Base-by-base conservation (phyloP, 2,113 vertebrate species). In the Lathamus discolor region DNA sequence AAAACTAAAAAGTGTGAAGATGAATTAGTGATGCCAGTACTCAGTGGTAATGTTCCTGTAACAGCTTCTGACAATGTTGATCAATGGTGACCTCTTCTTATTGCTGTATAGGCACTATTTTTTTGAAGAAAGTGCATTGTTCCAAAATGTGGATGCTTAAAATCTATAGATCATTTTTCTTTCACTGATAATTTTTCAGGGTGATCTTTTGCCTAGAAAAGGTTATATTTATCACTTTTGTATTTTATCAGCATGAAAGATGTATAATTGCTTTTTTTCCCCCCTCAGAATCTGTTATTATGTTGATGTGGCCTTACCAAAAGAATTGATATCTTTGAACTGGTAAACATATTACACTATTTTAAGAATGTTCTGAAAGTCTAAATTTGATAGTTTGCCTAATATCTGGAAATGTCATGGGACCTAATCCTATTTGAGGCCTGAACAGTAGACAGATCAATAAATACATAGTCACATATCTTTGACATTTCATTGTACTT, bases 331-430 rank as follows among this genome's bases (percentile, higher is more conserved):
- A 46, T 78, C 43, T 92, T 80, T 35, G 37, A 74, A 29, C 23
- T 62, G 61, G 43, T 80, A 86, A 78, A 91, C 7, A 37, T 68
- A 74, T 86, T 81, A 74, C 18, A 70, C 29, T 76, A 86, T 75
- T 95, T 91, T 74, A 92, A 90, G 69, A 72, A 88, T 81, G 49
- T 81, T 88, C 46, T 88, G 33, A 82, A 90, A 83, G 39, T 63
- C 80, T 88, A 55, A 88, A 96, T 93, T 88, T 67, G 83, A 96
- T 95, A 68, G 69, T 82, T 93, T 95, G 33, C 55, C 76, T 88
- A 88, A 68, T 86, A 64, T 81, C 88, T 75, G 86, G 83, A 95
- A 96, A 95, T 94, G 79, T 39, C 93, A 96, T 43, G 33, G 48
- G 51, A 52, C 17, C 64, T 94, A 96, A 97, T 94, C 85, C 55